phyloP scores from a whole-genome alignment of 2,797 vertebrate genomes.

The Tokudaia muenninki region DNA sequence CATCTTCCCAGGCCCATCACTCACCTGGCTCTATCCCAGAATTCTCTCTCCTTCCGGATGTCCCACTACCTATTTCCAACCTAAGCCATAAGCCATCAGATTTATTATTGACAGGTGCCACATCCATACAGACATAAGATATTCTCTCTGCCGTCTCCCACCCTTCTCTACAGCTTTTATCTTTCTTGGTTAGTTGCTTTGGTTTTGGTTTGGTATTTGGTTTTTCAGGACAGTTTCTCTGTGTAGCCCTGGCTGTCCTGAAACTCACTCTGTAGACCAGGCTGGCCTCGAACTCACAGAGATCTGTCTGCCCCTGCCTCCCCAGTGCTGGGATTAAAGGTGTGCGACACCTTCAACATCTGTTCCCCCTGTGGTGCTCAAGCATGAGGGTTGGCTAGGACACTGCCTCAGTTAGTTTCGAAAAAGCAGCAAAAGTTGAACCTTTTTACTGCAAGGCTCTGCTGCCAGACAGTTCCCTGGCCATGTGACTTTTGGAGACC shows the following conservation, averaged over 20 bases:
- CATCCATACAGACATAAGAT: not conserved
- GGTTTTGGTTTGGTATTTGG: no score
- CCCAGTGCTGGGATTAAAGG: no score
- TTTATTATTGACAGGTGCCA: not conserved
- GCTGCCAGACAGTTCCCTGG: not conserved
- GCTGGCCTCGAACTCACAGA: no score
- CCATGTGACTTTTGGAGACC: not conserved
- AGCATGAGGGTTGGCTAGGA: fast-evolving
- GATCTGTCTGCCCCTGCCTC: no score
- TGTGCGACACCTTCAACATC: no score
- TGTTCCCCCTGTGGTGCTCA: not conserved
- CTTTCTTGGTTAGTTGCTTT: not conserved
- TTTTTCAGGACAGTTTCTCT: no score
- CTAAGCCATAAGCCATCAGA: not conserved
- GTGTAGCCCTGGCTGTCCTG: no score
- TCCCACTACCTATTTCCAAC: no score
- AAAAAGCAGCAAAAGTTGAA: not conserved
- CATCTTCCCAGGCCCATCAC: not conserved
- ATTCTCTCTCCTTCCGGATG: not conserved
- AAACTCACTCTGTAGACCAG: no score
- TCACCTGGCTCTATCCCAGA: not conserved
- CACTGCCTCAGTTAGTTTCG: not conserved
- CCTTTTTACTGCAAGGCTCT: not conserved
- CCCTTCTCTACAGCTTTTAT: not conserved
- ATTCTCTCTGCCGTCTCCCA: not conserved